Base-by-base conservation (phyloP, 2,797 vertebrate genomes). In the Protosalanx chinensis region DNA sequence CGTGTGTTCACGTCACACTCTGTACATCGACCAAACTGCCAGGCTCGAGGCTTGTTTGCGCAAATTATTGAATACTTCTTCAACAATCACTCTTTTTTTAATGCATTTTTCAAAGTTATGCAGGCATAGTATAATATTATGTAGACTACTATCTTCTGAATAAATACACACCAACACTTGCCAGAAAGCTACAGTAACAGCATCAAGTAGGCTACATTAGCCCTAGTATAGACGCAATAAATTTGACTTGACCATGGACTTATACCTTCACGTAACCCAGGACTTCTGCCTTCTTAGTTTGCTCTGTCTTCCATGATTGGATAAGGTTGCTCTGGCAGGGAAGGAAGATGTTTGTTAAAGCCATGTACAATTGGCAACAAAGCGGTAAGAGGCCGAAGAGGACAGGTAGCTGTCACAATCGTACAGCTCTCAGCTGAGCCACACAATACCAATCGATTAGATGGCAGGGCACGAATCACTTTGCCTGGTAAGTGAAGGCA, bases 361-460 rank as follows among this genome's bases (percentile, higher is more conserved):
- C 64, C 3, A 29, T 29, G n/a, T 58, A 61, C 75, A 72, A 74
- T 20, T 6, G 10, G 53, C n/a, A 8, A 73, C 63, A 73, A 77
- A 62, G 62, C n/a, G 29, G 23, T 65, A 68, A 72, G 62, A 69
- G 66, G 37, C 49, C 62, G 62, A 10, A 61, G 75, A 74, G 74
- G 30, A 68, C 35, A 18, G 68, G 74, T 79, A 53, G 37, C 56
- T 46, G 73, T 68, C 57, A 58, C 68, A 64, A 51, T 71, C 4
- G 15, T 80, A 81, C 83, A 83, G 66, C 62, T 82, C 82, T 73
- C 80, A 64, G 72, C 76, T 76, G 71, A 37, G 60, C 76, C 53
- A 46, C 75, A 68, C 80, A 79, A 77, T 68, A 67, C 64, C 73
- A 68, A 86, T 88, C 81, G 81, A 88, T 90, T 86, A 88, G 73